Conservation (phyloP, 2,113 vertebrate species). For the Notiomystis cincta region DNA sequence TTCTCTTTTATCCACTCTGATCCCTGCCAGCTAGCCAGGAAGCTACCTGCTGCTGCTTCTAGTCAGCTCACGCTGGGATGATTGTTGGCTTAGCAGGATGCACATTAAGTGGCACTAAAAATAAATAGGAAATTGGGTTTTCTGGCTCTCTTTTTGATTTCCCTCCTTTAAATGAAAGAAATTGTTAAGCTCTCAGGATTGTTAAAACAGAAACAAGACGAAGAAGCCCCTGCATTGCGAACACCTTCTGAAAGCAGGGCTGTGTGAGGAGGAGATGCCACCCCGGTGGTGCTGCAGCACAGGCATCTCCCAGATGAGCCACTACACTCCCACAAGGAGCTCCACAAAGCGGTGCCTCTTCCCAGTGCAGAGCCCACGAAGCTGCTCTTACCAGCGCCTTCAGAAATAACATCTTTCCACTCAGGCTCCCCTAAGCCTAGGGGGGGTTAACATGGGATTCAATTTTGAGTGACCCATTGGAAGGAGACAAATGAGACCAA, state of each 20-base stretch:
- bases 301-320: neutral
- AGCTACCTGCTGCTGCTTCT: slow-evolving; percentile 27
- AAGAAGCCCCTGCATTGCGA: neutral
- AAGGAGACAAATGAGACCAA: neutral
- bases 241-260: neutral
- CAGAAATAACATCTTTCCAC: neutral
- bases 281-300: neutral
- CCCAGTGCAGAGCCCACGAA: neutral
- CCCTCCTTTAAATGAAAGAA: neutral
- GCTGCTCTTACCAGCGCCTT: neutral
- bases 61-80: slow-evolving; percentile 17
- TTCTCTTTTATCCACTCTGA: neutral
- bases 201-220: neutral
- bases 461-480: neutral
- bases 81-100: slow-evolving; percentile 39
- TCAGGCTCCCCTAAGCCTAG: neutral
- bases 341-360: neutral
- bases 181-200: neutral
- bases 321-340: neutral
- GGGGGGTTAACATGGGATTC: neutral
- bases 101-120: slow-evolving; percentile 40
- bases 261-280: neutral
- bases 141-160: neutral
- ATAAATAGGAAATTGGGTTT: slow-evolving; percentile 15
- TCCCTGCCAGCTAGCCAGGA: neutral